Percentiles rank a stretch among this genome's conserved stretches.
Evolutionary conservation across 2,113 vertebrate species (phyloP).

Genomic region (Actenoides hombroni): DNA sequence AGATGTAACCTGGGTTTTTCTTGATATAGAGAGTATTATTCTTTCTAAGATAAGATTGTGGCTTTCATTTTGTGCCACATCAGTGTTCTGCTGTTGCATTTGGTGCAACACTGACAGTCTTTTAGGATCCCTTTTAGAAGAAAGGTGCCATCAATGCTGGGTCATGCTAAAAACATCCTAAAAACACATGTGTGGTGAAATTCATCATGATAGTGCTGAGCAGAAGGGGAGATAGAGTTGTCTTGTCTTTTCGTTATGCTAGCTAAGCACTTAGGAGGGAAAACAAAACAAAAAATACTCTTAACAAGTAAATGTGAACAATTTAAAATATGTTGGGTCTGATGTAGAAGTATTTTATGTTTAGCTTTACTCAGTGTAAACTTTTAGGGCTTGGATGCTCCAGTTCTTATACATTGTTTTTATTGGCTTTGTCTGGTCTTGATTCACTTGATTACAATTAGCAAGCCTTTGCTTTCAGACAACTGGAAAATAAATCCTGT

Average conservation of each 20-base stretch:
- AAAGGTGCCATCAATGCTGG: not conserved
- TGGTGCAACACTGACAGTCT: not conserved
- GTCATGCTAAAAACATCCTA: not conserved
- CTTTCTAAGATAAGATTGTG: not conserved
- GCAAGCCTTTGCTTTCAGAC: not conserved
- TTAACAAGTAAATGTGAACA: not conserved
- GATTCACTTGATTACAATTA: not conserved
- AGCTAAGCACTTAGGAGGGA: not conserved
- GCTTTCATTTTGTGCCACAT: not conserved
- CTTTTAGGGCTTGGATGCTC: not conserved
- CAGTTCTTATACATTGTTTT: not conserved
- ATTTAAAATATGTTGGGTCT: not conserved
- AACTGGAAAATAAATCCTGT: not conserved
- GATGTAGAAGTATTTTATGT: not conserved
- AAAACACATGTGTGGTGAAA: rapidly evolving
- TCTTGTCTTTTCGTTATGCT: not conserved
- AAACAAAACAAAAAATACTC: not conserved
- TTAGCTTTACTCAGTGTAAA: not conserved
- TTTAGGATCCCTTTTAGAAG: not conserved
- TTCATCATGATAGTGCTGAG: not conserved
- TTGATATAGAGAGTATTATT: not conserved
- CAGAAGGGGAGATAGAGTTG: not conserved
- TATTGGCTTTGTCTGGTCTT: not conserved
- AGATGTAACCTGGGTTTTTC: not conserved
- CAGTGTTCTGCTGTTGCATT: not conserved